These are phyloP conservation scores for Cynodonichthys magdalenae DNA, from an alignment of 2,797 vertebrate genomes.

Conservation along the genomic window DNA sequence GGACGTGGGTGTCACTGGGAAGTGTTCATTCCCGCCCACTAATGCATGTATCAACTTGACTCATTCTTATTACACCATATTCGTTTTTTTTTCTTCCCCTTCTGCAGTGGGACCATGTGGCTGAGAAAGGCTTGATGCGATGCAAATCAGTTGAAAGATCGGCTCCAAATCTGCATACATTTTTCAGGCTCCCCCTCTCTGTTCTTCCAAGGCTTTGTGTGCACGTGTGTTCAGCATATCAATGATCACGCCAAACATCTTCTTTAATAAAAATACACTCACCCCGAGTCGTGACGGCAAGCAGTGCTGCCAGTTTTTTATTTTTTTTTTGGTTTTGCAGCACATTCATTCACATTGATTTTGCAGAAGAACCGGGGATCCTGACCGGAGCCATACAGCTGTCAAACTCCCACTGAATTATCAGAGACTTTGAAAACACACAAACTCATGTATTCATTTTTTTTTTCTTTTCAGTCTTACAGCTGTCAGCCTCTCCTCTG, in stretches of 20 bases:
- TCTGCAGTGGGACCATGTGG: constrained; percentile 19
- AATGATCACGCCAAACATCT: constrained; percentile 21
- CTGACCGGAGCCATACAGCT: constrained; percentile 14
- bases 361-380: constrained; percentile 32
- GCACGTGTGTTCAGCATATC: constrained; percentile 36
- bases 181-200: constrained; percentile 3
- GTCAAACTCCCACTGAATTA: constrained; percentile 23
- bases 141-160: constrained; percentile 34
- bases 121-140: constrained; percentile 19
- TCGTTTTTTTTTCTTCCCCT: constrained; percentile 37
- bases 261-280: constrained; percentile 7
- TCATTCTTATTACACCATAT: constrained; percentile 59
- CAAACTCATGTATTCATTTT: constrained; percentile 21
- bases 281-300: constrained; percentile 32
- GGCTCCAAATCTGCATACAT: constrained; percentile 19
- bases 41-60: constrained; percentile 60
- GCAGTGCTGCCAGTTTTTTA: constrained; percentile 17
- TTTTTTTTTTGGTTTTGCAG: constrained; percentile 14
- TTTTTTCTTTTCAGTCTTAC: constrained; percentile 22
- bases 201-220: constrained; percentile 12
- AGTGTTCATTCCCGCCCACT: constrained; percentile 61
- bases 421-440: constrained; percentile 28
- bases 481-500: constrained; percentile 51
- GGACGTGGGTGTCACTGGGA: constrained; percentile 59
- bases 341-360: constrained; percentile 35